Conservation (phyloP, 2,113 vertebrate genomes). For the Semnornis frantzii region DNA sequence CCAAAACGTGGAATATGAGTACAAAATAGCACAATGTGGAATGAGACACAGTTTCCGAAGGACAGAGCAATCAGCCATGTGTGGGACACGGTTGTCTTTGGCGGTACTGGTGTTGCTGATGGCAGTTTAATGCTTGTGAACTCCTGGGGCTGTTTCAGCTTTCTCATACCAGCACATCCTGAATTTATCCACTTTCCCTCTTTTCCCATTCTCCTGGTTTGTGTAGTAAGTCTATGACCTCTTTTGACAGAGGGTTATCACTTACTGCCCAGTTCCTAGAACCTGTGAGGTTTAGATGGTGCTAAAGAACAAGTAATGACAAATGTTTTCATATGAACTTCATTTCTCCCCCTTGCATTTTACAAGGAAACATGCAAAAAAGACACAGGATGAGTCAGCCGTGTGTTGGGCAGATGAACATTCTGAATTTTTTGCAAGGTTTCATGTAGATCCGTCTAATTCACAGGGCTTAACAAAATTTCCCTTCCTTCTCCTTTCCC, state of each 20-base stretch:
- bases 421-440: background rate
- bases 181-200: background rate
- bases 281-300: background rate
- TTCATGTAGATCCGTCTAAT: background rate
- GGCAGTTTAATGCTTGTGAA: background rate
- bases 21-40: background rate
- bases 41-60: accelerated
- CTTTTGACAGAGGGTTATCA: background rate
- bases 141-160: background rate
- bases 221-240: background rate
- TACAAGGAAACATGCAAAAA: background rate
- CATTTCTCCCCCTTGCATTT: accelerated
- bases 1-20: background rate
- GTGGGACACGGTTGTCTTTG: background rate
- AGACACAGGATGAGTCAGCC: background rate
- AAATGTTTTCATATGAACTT: background rate
- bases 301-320: background rate
- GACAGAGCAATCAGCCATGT: accelerated
- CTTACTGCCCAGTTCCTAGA: background rate
- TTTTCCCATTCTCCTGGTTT: background rate
- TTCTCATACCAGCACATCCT: background rate
- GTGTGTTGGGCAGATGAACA: background rate
- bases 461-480: background rate
- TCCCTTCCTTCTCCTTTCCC: background rate
- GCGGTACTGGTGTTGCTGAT: accelerated